phyloP scores from a whole-genome alignment of 2,113 vertebrate species.

The Pseudorasbora parva region DNA sequence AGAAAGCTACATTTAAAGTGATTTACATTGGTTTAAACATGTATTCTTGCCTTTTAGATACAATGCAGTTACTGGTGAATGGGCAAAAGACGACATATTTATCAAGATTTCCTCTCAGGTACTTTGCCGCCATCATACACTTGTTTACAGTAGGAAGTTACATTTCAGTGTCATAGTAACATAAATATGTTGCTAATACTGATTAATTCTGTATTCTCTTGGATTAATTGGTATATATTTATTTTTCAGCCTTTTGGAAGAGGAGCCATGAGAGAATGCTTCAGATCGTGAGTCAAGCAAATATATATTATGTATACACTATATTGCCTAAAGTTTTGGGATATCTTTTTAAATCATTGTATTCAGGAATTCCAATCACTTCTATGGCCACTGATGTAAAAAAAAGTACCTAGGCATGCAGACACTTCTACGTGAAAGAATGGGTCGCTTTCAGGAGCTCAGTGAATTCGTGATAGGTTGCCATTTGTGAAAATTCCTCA shows the following conservation, averaged over 20 bases:
- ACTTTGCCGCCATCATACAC: background rate
- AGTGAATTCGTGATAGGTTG: no score
- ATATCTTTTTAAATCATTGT: no score
- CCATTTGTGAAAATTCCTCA: no score
- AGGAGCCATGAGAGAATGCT: slow-evolving; percentile 98
- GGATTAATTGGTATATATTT: background rate
- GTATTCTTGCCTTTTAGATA: slow-evolving; percentile 77
- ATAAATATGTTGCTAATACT: background rate
- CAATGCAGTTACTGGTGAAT: slow-evolving; percentile 88
- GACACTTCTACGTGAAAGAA: no score
- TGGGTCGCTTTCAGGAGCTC: no score
- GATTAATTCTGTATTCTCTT: background rate
- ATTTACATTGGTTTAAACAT: background rate
- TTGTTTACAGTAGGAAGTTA: background rate
- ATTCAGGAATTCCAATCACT: no score
- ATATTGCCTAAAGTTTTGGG: no score
- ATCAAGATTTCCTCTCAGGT: slow-evolving; percentile 96
- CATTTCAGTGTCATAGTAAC: background rate
- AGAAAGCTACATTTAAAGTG: background rate
- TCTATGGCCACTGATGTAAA: no score
- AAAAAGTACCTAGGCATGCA: no score
- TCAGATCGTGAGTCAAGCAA: slow-evolving; percentile 86
- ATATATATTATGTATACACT: no score
- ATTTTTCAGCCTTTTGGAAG: slow-evolving; percentile 88
- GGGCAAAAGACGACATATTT: slow-evolving; percentile 89